Evolutionary conservation across 2,888 invertebrate genomes (phyloP), one percentile per base, ranked within the genome.

Genomic region (Myopa testacea): DNA sequence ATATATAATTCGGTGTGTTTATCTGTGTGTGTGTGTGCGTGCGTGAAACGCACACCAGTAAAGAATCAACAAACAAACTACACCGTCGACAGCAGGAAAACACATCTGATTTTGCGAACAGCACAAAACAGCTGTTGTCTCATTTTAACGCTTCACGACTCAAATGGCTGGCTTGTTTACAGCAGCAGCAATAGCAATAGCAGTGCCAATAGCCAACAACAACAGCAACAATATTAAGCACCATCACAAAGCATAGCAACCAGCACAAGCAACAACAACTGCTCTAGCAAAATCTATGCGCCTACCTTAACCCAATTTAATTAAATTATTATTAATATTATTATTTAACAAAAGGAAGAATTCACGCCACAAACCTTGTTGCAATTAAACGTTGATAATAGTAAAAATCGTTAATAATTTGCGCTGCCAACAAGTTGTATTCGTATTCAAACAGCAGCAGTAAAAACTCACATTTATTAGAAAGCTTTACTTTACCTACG

Each of bases 231-330:
- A 16, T 55, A 40, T 8, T 38, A 55, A 69, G 16, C 50, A 68
- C 65, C 68, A 68, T 34, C 45, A 68, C 40, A 19, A 72, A 68
- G 26, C 52, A 55, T n/a, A 26, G 68, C 60, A 73, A 58, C 45
- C 71, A 58, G 52, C 60, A 77, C 52, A 50, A 71, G 58, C 65
- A 55, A 14, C 69, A 69, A 62, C 50, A 72, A 14, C 67, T 75
- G 52, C 72, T 69, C 6, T 67, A 73, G 63, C 76, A 78, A 78
- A 38, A 72, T 70, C 76, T 74, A 78, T 76, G 58, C 52, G 84
- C 84, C 85, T 85, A 85, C 86, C 86, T 86, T 87, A 86, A 87
- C 87, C 86, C 84, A 87, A 86, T 87, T 87, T 82, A 85, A 84
- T 62, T 62, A 62, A 62, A 62, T 62, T 82, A 85, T 84, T 78